Conservation (phyloP, 92 coral and sea anemone species). For the Epizoanthus illoricatus region DNA sequence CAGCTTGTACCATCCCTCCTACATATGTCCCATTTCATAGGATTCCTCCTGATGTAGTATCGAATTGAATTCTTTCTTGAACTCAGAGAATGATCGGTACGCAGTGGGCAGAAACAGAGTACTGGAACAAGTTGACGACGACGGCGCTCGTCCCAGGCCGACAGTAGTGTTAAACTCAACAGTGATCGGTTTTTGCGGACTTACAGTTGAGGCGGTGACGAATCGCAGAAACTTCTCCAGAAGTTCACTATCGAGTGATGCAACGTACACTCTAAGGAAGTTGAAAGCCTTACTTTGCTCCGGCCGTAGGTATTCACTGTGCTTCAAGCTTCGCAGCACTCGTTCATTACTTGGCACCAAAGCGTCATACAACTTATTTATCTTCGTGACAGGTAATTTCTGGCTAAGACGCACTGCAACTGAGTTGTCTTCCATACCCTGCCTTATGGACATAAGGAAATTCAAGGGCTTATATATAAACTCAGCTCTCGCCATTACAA, state of each 20-base stretch:
- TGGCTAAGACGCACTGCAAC: conserved; percentile 35
- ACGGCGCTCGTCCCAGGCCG: conserved; percentile 54
- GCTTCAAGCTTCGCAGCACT: conserved; percentile 46
- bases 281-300: conserved; percentile 45
- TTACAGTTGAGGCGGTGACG: conserved; percentile 50
- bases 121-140: conserved; percentile 60
- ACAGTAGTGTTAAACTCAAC: conserved; percentile 53
- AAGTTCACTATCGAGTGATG: conserved; percentile 47
- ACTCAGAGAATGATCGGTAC: conserved; percentile 53
- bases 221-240: conserved; percentile 52
- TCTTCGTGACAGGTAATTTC: conserved; percentile 30
- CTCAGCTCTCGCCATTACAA: conserved; percentile 55
- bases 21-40: conserved; percentile 54
- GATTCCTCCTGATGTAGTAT: conserved; percentile 41
- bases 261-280: conserved; percentile 51
- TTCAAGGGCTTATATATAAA: conserved; percentile 56
- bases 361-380: conserved; percentile 53
- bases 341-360: conserved; percentile 43
- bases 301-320: conserved; percentile 49
- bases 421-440: conserved; percentile 45
- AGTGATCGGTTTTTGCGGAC: conserved; percentile 50
- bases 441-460: conserved; percentile 51
- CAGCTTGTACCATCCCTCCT: conserved; percentile 9
- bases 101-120: conserved; percentile 49
- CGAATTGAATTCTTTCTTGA: conserved; percentile 52